Conservation (phyloP, 2,888 invertebrate genomes). For the Andrena marginata region DNA sequence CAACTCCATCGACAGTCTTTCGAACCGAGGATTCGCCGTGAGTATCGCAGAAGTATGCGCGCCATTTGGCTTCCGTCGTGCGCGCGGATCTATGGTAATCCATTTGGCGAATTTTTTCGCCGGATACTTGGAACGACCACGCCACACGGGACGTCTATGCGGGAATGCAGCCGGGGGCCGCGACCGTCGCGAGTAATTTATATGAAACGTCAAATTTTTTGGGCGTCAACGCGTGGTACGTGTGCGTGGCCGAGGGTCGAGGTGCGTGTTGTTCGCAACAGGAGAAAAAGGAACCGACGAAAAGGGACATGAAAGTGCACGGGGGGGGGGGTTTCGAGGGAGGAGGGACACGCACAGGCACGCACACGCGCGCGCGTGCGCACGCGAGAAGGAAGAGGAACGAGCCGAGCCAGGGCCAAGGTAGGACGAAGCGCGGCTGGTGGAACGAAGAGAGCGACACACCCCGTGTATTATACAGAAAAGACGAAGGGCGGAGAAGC, state of each 20-base stretch:
- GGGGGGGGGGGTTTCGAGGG: constrained; percentile 44
- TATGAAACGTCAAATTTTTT: constrained; percentile 74
- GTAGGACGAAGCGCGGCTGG: constrained; percentile 8
- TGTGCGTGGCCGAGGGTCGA: constrained; percentile 57
- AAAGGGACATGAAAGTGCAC: constrained; percentile 60
- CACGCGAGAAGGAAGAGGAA: constrained; percentile 52
- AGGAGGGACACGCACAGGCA: constrained; percentile 23
- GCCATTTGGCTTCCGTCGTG: background rate
- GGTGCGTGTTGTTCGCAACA: constrained; percentile 55
- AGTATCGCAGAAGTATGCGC: background rate
- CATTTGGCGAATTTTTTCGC: background rate
- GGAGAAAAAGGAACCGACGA: constrained; percentile 56
- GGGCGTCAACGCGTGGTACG: constrained; percentile 67
- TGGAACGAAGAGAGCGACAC: constrained; percentile 16
- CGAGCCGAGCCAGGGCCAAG: constrained; percentile 32
- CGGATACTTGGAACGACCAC: background rate
- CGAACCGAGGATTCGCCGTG: background rate
- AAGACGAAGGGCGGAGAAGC: constrained; percentile 38
- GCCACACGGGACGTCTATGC: constrained; percentile 6
- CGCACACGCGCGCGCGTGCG: constrained; percentile 10
- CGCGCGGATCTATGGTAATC: background rate
- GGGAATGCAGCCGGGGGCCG: background rate
- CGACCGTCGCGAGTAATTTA: constrained; percentile 60
- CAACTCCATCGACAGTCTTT: too few relatives aligned
- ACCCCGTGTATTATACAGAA: constrained; percentile 31